These are phyloP conservation scores for Stenoptilia bipunctidactyla DNA, from an alignment of 2,888 invertebrate genomes.

Conservation along the genomic window DNA sequence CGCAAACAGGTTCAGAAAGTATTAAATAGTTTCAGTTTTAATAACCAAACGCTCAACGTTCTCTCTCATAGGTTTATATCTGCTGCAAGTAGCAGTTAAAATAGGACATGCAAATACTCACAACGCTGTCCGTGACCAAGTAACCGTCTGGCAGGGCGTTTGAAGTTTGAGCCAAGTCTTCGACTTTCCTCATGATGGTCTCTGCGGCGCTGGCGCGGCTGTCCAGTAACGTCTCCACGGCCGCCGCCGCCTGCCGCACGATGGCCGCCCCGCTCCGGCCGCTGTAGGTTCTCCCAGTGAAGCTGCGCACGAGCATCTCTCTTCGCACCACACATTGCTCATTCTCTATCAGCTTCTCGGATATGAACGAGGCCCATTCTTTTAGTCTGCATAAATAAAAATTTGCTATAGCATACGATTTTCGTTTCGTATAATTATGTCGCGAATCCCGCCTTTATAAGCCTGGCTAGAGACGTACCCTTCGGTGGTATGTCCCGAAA, in stretches of 20 bases:
- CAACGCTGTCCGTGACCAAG: slow-evolving; percentile 41
- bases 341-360: slow-evolving; percentile 30
- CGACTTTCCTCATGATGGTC: slow-evolving; percentile 45
- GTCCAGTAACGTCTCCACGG: slow-evolving; percentile 34
- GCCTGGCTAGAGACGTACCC: too few species aligned
- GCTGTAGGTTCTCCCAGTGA: slow-evolving; percentile 35
- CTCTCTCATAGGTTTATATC: too few species aligned
- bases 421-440: too few species aligned
- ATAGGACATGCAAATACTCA: slow-evolving; percentile 30
- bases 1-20: too few species aligned
- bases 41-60: too few species aligned
- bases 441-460: too few species aligned
- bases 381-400: slow-evolving; percentile 27
- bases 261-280: slow-evolving; percentile 42
- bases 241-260: slow-evolving; percentile 37
- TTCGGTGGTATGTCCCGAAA: too few species aligned
- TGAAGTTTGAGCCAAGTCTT: slow-evolving; percentile 30
- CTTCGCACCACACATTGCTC: slow-evolving; percentile 41
- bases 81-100: too few species aligned
- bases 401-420: neutral
- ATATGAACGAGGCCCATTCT: slow-evolving; percentile 47
- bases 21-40: too few species aligned
- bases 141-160: slow-evolving; percentile 26
- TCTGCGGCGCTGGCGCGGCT: slow-evolving; percentile 40
- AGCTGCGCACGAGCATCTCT: slow-evolving; percentile 35